Evolutionary conservation across 2,888 invertebrate species (phyloP).

Genomic region (Eugnorisma glareosa): DNA sequence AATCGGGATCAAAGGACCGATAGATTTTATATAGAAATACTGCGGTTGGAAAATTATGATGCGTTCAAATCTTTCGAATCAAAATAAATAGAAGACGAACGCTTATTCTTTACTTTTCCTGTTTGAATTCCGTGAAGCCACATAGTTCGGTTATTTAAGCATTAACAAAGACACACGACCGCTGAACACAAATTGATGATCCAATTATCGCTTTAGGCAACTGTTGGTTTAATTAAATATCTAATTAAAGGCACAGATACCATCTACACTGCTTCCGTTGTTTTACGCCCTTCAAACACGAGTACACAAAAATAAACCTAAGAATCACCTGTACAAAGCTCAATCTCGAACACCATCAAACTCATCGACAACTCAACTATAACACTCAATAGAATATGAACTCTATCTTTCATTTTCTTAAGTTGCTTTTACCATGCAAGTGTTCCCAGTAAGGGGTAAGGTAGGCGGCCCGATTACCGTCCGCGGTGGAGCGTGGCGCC

Average conservation of each 20-base stretch:
- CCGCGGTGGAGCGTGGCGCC: slow-evolving; percentile 86
- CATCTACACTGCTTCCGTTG: slow-evolving; percentile 81
- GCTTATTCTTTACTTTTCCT: slow-evolving; percentile 19
- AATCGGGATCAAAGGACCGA: neutral
- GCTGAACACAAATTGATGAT: slow-evolving; percentile 79
- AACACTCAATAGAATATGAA: slow-evolving; percentile 21
- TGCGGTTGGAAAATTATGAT: neutral
- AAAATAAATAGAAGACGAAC: slow-evolving; percentile 6
- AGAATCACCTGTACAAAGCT: slow-evolving; percentile 25
- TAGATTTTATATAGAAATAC: neutral
- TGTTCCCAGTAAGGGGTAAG: slow-evolving; percentile 68
- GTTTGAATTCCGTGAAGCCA: slow-evolving; percentile 19
- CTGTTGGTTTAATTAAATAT: slow-evolving; percentile 85
- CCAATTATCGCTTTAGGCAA: slow-evolving; percentile 84
- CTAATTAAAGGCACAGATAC: slow-evolving; percentile 85
- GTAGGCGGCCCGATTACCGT: slow-evolving; percentile 85
- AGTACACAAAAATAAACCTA: slow-evolving; percentile 55
- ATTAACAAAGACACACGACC: slow-evolving; percentile 67
- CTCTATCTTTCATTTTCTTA: slow-evolving; percentile 36
- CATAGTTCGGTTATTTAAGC: slow-evolving; percentile 39
- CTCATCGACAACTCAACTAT: slow-evolving; percentile 30
- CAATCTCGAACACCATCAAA: slow-evolving; percentile 43
- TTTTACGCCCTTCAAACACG: slow-evolving; percentile 76
- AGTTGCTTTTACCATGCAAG: slow-evolving; percentile 36
- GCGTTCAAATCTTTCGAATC: slow-evolving; percentile 1